phyloP scores from a whole-genome alignment of 2,888 invertebrate species.

The Drepanosiphum platanoidis region DNA sequence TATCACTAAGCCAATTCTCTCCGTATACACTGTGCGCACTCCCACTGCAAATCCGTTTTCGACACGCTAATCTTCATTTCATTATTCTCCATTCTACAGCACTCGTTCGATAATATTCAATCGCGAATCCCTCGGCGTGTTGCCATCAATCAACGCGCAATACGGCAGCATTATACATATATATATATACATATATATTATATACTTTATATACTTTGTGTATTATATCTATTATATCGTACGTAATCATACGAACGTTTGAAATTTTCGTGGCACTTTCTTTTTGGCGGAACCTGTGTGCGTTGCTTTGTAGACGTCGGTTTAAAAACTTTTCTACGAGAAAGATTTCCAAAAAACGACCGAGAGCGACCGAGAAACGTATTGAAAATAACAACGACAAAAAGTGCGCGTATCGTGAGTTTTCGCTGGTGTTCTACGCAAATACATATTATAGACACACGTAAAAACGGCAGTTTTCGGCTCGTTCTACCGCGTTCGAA shows the following conservation, averaged over 20 bases:
- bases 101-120: constrained; percentile 29
- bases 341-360: too few species aligned
- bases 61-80: constrained; percentile 48
- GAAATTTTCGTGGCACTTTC: neutral
- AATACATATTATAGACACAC: too few species aligned
- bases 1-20: constrained; percentile 28
- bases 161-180: neutral
- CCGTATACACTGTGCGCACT: neutral
- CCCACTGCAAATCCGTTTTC: constrained; percentile 30
- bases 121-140: neutral
- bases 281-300: neutral
- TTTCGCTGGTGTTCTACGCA: too few species aligned
- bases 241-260: neutral
- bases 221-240: neutral
- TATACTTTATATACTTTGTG: too few species aligned
- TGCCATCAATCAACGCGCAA: constrained; percentile 39
- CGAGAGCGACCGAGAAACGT: too few species aligned
- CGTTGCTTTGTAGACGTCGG: neutral
- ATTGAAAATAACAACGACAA: too few species aligned
- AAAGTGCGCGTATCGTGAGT: too few species aligned
- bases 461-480: too few species aligned
- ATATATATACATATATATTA: neutral
- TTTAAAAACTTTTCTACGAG: neutral
- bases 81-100: constrained; percentile 14
- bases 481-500: too few species aligned